Evolutionary conservation across 1,140 invertebrate genomes (phyloP), one percentile per base, ranked within the genome.

Genomic region (Brachionus plicatilis): DNA sequence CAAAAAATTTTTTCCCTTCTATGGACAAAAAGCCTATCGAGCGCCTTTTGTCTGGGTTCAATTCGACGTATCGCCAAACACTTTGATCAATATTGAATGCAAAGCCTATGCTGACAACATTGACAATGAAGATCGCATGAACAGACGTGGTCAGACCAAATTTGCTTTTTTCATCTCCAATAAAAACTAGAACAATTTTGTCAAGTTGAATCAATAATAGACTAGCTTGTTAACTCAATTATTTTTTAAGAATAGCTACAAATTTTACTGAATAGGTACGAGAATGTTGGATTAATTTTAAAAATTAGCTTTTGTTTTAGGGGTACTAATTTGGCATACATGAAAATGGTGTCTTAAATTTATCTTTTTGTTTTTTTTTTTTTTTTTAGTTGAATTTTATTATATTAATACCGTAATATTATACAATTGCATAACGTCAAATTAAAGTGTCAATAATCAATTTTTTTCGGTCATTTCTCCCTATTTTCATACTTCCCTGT

Each of bases 71-170:
- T 4, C 4, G 17, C 17, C 76, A 29, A 80, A 80, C 37, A 80
- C 76, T 29, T 53, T 80, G 45, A 41, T 80, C 37, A 80, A 80
- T 80, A 65, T 80, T 80, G 47, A 56, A 33, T 80, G 76, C 45
- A 53, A 65, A 29, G 76, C 76, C 11, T 50, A 47, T 43, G 76
- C 76, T 41, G 41, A 50, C 17, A 80, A 80, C 17, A 80, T 80
- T 37, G 76, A 80, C 47, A 80, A 47, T 20, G 37, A 47, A 9
- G 76, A 80, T 65, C 76, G 76, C n/a, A 8, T 80, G 45, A 80
- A 80, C 76, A 9, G 45, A 80, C 76, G 76, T 65, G 76, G 76
- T 65, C 76, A 80, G 37, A 80, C 76, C 11, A 80, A 80, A 65
- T 80, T 80, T 41, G 20, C 76, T 12, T 43, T 78, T 12, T 78